A percentile compares a stretch with the other conserved stretches of the same genome.
Conservation (phyloP, 2,797 vertebrate species). For the Coregonus suidteri region DNA sequence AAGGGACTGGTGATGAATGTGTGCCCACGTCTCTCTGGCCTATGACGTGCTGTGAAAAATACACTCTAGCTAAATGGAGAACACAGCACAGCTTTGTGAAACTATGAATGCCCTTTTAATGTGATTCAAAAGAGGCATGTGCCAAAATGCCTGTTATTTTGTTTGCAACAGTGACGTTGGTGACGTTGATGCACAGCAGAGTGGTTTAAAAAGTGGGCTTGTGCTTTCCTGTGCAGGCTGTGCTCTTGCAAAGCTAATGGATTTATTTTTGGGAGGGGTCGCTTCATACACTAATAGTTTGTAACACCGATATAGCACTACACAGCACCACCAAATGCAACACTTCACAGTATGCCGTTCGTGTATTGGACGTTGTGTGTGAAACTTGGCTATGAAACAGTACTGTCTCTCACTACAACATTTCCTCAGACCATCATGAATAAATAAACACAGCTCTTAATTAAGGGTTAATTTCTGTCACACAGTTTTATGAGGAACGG, state of each 20-base stretch:
- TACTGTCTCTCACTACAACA: background rate
- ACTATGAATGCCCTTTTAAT: background rate
- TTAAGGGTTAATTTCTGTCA: slow-evolving; percentile 11
- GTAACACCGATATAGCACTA: no score
- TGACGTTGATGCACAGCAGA: background rate
- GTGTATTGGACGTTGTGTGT: no score
- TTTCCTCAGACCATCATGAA: background rate
- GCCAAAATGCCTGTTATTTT: background rate
- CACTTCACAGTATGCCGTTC: background rate
- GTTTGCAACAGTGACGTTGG: background rate
- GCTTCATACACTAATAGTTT: background rate
- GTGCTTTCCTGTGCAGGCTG: background rate
- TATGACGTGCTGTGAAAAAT: slow-evolving; percentile 8
- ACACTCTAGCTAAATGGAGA: background rate
- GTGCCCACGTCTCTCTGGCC: slow-evolving; percentile 2
- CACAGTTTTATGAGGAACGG: background rate
- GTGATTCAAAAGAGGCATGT: background rate
- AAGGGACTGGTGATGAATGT: background rate
- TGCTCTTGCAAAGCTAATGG: background rate
- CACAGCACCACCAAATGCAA: background rate
- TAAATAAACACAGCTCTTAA: slow-evolving; percentile 7
- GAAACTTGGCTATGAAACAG: background rate
- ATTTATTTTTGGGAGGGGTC: no score
- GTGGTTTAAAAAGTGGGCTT: background rate
- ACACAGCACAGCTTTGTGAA: slow-evolving; percentile 5